Conservation (phyloP, 1,140 invertebrate species). For the Eurytemora carolleeae region DNA sequence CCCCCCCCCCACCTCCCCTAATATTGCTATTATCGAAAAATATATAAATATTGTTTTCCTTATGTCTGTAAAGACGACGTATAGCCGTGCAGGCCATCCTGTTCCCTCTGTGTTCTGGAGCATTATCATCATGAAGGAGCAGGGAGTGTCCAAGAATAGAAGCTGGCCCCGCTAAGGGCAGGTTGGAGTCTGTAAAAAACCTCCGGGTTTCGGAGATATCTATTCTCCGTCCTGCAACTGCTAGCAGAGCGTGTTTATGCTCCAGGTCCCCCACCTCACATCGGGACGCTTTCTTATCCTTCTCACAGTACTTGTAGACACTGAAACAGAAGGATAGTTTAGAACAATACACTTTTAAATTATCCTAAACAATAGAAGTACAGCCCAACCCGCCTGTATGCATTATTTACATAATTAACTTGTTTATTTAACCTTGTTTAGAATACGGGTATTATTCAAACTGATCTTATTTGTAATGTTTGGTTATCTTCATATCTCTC, state of each 20-base stretch:
- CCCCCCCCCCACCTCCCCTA: too few relatives aligned
- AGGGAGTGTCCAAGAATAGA: constrained; percentile 59
- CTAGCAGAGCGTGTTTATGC: constrained; percentile 42
- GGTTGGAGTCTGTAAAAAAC: constrained; percentile 49
- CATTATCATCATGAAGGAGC: constrained; percentile 67
- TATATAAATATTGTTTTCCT: constrained; percentile 29
- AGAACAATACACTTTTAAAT: constrained; percentile 20
- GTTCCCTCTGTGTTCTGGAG: constrained; percentile 61
- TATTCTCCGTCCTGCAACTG: constrained; percentile 46
- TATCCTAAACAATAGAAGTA: background rate
- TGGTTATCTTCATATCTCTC: too few relatives aligned
- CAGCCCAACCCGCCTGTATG: too few relatives aligned
- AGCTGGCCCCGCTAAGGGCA: constrained; percentile 52
- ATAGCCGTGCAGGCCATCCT: constrained; percentile 67
- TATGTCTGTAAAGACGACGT: constrained; percentile 46
- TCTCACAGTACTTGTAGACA: constrained; percentile 25
- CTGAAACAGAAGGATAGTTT: constrained; percentile 8
- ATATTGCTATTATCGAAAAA: too few relatives aligned
- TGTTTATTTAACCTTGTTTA: too few relatives aligned
- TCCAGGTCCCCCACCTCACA: constrained; percentile 34
- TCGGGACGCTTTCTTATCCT: constrained; percentile 23
- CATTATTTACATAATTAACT: too few relatives aligned
- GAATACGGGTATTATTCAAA: too few relatives aligned
- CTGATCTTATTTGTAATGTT: too few relatives aligned
- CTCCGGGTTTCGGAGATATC: constrained; percentile 41